Evolutionary conservation across 2,113 vertebrate genomes (phyloP).

Genomic region (Cyrtonyx montezumae): DNA sequence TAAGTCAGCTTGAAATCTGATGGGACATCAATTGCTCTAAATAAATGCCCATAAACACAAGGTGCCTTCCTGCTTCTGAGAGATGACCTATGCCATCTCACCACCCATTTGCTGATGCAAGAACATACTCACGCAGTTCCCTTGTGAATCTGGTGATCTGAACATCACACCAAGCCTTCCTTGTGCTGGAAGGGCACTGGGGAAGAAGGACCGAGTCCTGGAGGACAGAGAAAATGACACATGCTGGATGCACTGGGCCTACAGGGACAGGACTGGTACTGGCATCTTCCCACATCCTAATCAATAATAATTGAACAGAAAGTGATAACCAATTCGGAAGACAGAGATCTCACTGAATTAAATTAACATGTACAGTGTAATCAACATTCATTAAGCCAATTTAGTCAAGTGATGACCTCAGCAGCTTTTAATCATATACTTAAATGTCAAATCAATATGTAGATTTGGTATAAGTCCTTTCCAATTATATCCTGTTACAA

Average conservation of each 20-base stretch:
- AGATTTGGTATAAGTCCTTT: slow-evolving; percentile 71
- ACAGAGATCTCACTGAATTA: slow-evolving; percentile 78
- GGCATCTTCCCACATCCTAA: slow-evolving; percentile 13
- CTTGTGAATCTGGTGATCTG: not conserved
- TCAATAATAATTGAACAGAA: slow-evolving; percentile 73
- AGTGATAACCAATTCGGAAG: slow-evolving; percentile 68
- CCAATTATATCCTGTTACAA: slow-evolving; percentile 72
- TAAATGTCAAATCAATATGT: slow-evolving; percentile 80
- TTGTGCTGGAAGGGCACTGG: not conserved
- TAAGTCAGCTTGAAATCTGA: not conserved
- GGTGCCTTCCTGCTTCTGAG: not conserved
- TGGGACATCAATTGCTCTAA: not conserved
- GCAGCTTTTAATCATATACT: slow-evolving; percentile 81
- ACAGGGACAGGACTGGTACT: not conserved
- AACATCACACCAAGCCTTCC: not conserved
- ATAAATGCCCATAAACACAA: not conserved
- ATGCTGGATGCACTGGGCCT: not conserved
- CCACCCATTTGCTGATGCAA: not conserved
- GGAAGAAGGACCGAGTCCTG: not conserved
- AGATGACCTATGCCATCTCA: not conserved
- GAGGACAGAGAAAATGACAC: accelerated
- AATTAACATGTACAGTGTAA: slow-evolving; percentile 78
- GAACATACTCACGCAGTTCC: not conserved
- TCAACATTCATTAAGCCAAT: slow-evolving; percentile 82
- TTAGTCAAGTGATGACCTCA: slow-evolving; percentile 83